These are phyloP conservation scores for Podocnemis expansa DNA, from an alignment of 2,113 vertebrate species.

Conservation along the genomic window DNA sequence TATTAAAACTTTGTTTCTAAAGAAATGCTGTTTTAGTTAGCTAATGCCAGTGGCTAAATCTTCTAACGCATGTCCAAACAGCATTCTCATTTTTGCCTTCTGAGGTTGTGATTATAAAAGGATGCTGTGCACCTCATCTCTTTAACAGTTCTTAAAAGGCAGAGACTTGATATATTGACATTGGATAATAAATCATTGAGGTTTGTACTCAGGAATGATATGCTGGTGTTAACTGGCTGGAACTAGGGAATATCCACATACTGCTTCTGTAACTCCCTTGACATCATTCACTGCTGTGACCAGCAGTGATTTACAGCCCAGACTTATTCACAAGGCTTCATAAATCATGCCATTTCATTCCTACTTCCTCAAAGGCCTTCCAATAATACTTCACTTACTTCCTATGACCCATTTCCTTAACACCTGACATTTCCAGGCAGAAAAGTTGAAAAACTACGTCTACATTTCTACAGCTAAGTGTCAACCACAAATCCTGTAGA, in stretches of 20 bases:
- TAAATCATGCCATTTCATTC: not conserved
- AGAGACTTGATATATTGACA: not conserved
- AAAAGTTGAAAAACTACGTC: not conserved
- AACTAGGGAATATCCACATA: not conserved
- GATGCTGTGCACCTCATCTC: not conserved
- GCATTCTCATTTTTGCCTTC: conserved; percentile 8
- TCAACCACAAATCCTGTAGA: not conserved
- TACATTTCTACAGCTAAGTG: not conserved
- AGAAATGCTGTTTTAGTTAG: not conserved
- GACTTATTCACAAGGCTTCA: not conserved
- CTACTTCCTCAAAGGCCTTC: not conserved
- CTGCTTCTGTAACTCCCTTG: not conserved
- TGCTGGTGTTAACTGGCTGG: not conserved
- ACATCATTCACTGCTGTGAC: not conserved
- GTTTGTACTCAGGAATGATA: not conserved
- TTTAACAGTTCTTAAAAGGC: conserved; percentile 4
- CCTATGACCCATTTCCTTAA: not conserved
- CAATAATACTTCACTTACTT: not conserved
- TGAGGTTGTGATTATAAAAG: not conserved
- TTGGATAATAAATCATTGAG: not conserved
- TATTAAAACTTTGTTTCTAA: not conserved
- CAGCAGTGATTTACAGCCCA: not conserved
- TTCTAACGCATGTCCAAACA: not conserved
- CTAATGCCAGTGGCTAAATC: not conserved
- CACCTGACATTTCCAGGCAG: conserved; percentile 10